Evolutionary conservation across 1,140 invertebrate species (phyloP).

Genomic region (Agrypnia vestita): DNA sequence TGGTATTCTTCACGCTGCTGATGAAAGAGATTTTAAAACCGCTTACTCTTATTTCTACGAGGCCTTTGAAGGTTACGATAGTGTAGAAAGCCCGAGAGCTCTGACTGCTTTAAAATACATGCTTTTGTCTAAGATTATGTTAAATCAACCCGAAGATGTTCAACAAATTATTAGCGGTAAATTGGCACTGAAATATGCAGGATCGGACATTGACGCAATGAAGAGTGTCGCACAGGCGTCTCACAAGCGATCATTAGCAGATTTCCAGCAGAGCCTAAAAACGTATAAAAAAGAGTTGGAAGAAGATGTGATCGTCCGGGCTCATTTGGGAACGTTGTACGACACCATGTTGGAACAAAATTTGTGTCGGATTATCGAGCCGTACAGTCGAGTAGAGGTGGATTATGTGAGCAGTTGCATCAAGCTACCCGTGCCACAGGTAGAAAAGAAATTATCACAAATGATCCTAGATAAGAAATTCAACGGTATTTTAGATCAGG

Average conservation of each 20-base stretch:
- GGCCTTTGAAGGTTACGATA: constrained; percentile 99
- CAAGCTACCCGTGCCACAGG: constrained; percentile 89
- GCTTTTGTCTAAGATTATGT: constrained; percentile 98
- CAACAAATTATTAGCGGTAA: constrained; percentile 96
- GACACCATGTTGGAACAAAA: constrained; percentile 99
- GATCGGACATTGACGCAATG: constrained; percentile 98
- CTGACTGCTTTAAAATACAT: constrained; percentile 98
- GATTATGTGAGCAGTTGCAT: constrained; percentile 78
- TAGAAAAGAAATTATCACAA: constrained; percentile 99
- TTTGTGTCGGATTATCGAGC: constrained; percentile 98
- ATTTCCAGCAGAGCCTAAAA: constrained; percentile 93
- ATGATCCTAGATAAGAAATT: constrained; percentile 99
- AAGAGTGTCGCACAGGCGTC: constrained; percentile 96
- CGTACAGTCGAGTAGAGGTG: constrained; percentile 97
- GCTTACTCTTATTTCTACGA: constrained; percentile 99
- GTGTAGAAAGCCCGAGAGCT: constrained; percentile 93
- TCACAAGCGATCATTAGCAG: constrained; percentile 95
- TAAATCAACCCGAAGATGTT: constrained; percentile 97
- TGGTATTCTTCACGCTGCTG: constrained; percentile 98
- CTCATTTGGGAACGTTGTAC: constrained; percentile 96
- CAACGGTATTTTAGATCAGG: constrained; percentile 97
- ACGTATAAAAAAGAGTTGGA: constrained; percentile 92
- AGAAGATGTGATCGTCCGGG: constrained; percentile 96
- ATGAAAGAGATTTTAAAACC: constrained; percentile 99
- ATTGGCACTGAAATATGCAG: constrained; percentile 96